These are phyloP conservation scores for Phoxinus dragarum DNA, from an alignment of 2,797 vertebrate genomes.

Conservation along the genomic window DNA sequence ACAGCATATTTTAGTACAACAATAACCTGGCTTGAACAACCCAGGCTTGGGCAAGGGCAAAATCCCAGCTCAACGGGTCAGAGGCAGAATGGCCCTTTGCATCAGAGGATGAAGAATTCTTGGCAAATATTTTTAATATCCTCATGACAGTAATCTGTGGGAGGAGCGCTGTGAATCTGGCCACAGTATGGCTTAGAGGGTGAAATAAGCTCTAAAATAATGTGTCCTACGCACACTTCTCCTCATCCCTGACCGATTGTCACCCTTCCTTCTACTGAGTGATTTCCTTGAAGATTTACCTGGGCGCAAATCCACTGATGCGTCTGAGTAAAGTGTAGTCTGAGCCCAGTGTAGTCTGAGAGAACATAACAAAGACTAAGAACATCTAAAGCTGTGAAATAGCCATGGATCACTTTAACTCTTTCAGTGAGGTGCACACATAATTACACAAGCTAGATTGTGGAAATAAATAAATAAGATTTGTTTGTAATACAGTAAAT, in stretches of 20 bases:
- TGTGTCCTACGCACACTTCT: neutral
- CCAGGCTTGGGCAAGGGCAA: constrained; percentile 2
- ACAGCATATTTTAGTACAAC: constrained; percentile 9
- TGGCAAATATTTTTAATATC: constrained; percentile 48
- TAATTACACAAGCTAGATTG: neutral
- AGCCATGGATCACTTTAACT: constrained; percentile 37
- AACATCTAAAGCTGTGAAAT: constrained; percentile 40
- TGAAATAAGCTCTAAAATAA: constrained; percentile 37
- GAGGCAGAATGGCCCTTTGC: constrained; percentile 35
- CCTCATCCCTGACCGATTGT: neutral
- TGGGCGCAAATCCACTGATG: constrained; percentile 13
- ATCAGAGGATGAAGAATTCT: constrained; percentile 37
- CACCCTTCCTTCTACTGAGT: neutral
- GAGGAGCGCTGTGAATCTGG: neutral
- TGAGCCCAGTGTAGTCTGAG: neutral
- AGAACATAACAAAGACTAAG: constrained; percentile 30
- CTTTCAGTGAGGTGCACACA: constrained; percentile 26
- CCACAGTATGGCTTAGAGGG: constrained; percentile 29
- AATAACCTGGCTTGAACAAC: constrained; percentile 19
- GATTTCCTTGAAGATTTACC: constrained; percentile 32
- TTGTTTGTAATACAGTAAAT: too few relatives aligned
- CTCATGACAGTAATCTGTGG: constrained; percentile 43
- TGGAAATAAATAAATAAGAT: neutral
- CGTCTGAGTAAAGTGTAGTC: neutral
- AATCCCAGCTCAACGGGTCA: constrained; percentile 38